Evolutionary conservation across 2,113 vertebrate species (phyloP), one percentile per base, ranked within the genome.

Genomic region (Motacilla alba): DNA sequence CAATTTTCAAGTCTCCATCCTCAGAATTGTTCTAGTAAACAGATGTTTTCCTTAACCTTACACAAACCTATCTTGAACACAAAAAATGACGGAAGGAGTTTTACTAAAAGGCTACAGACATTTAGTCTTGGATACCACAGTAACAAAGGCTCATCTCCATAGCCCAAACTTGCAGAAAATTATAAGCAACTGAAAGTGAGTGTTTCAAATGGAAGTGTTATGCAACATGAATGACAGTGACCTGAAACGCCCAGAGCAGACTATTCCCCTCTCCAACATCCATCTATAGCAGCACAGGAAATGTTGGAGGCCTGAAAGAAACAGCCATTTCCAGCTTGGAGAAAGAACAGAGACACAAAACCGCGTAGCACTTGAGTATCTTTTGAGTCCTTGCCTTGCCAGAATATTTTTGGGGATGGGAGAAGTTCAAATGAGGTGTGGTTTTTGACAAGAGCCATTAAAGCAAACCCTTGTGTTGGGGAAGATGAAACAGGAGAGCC

Each of bases 181-280:
- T 70, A 78, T 56, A 75, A 83, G 91, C 60, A 94, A 89, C 60
- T 46, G 39, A 83, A 91, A 93, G 83, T 21, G 22, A 75, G 64
- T 15, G n/a, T 94, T 96, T 96, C 72, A 90, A 95, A 95, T 64
- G 49, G 73, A 81, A 90, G 66, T 5, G 53, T 93, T 94, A 95
- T 49, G 69, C 76, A 96, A 94, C 53, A 23, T 72, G 76, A 96
- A 60, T 83, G 64, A 88, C 79, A 92, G 86, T 60, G 85, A 93
- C 94, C 85, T 92, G 83, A 95, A 92, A 96, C 2, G 5, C 86
- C 87, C 73, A 83, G 87, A 90, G 69, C 72, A 87, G 69, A n/a
- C 77, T 83, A 90, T 53, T 95, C 50, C 79, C 60, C 49, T 88
- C 49, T 84, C 89, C 79, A 80, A 23, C 37, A 67, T 66, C 78